These are phyloP conservation scores for Ceratina australensis DNA, from an alignment of 1,140 invertebrate genomes.

Conservation along the genomic window DNA sequence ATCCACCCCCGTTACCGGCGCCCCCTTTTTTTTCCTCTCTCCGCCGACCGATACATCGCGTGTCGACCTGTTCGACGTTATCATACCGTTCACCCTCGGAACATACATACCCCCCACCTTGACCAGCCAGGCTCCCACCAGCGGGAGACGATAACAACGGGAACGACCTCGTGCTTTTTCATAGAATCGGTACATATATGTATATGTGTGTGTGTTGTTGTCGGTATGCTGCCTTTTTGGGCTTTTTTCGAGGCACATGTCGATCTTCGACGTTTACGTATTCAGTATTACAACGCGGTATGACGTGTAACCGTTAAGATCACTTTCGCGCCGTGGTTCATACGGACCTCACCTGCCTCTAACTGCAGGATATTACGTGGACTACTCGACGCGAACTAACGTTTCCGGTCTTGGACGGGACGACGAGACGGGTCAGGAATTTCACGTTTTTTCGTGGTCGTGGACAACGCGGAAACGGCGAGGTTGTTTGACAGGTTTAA, in stretches of 20 bases:
- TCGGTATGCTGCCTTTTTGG: constrained; percentile 8
- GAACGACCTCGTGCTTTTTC: constrained; percentile 63
- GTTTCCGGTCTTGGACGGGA: background rate
- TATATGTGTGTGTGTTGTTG: constrained; percentile 35
- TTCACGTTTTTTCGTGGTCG: background rate
- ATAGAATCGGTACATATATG: constrained; percentile 41
- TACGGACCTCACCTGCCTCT: background rate
- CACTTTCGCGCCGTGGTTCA: constrained; percentile 56
- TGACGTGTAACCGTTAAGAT: constrained; percentile 46
- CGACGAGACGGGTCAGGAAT: background rate
- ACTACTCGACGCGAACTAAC: background rate
- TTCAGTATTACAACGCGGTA: constrained; percentile 19
- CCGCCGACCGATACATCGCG: constrained; percentile 60
- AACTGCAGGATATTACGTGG: background rate
- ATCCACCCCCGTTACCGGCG: constrained; percentile 33
- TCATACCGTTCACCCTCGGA: constrained; percentile 61
- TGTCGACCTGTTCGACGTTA: constrained; percentile 63
- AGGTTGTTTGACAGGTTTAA: background rate
- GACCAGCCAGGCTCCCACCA: constrained; percentile 49
- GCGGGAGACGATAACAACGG: constrained; percentile 58
- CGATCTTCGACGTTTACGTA: constrained; percentile 54
- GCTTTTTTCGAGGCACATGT: constrained; percentile 40
- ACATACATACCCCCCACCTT: constrained; percentile 60
- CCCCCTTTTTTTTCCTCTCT: constrained; percentile 58
- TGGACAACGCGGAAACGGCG: background rate